Evolutionary conservation across 2,888 invertebrate species (phyloP).

Genomic region (Thera britannica): DNA sequence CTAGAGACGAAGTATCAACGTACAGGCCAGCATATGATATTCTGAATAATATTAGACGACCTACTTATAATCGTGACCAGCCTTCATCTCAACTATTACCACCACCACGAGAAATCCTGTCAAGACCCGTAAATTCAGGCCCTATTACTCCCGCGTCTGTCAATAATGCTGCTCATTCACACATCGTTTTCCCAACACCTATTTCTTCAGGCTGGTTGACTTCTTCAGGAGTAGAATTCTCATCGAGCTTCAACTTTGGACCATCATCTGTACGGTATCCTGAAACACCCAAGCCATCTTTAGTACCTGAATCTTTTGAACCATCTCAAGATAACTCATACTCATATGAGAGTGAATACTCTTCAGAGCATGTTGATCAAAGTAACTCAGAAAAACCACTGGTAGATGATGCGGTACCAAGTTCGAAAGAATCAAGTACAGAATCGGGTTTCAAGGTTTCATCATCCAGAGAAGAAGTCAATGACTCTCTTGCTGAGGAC

Average conservation of each 20-base stretch:
- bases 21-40: slow-evolving; percentile 73
- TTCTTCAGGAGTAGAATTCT: slow-evolving; percentile 73
- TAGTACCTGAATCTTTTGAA: slow-evolving; percentile 47
- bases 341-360: slow-evolving; percentile 63
- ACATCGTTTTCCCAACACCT: slow-evolving; percentile 74
- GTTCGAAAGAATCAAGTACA: slow-evolving; percentile 52
- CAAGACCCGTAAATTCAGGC: slow-evolving; percentile 52
- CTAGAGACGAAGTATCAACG: slow-evolving; percentile 71
- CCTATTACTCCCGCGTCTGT: slow-evolving; percentile 51
- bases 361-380: slow-evolving; percentile 57
- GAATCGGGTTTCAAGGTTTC: slow-evolving; percentile 49
- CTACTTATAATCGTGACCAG: slow-evolving; percentile 65
- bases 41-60: slow-evolving; percentile 69
- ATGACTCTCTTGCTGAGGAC: slow-evolving; percentile 52
- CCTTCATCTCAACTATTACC: slow-evolving; percentile 73
- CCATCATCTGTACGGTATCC: slow-evolving; percentile 70
- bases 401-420: slow-evolving; percentile 46
- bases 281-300: slow-evolving; percentile 53
- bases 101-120: slow-evolving; percentile 66
- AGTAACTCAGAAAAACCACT: slow-evolving; percentile 53
- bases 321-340: slow-evolving; percentile 57
- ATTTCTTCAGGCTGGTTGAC: slow-evolving; percentile 78
- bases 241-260: slow-evolving; percentile 72
- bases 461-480: slow-evolving; percentile 46
- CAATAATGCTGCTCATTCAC: slow-evolving; percentile 51